These are phyloP conservation scores for Parazoanthus atlanticus DNA, from an alignment of 92 coral and sea anemone species.

Conservation along the genomic window DNA sequence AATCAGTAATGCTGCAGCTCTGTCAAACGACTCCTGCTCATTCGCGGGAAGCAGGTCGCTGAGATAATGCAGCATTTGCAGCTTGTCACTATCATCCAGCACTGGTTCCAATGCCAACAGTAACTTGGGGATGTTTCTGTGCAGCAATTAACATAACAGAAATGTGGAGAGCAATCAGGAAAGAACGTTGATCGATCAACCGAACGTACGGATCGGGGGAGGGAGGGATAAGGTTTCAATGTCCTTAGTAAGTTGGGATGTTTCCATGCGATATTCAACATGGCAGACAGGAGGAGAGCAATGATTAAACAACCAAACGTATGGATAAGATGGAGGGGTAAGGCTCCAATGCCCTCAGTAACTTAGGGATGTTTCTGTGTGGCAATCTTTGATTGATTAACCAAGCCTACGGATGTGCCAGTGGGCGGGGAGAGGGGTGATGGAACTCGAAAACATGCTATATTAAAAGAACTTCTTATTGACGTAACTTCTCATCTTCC, in stretches of 20 bases:
- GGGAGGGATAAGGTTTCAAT: constrained; percentile 57
- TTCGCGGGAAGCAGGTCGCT: constrained; percentile 87
- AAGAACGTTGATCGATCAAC: too few relatives aligned
- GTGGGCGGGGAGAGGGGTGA: too few relatives aligned
- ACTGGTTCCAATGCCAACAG: constrained; percentile 89
- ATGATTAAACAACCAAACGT: too few relatives aligned
- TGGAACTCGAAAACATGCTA: too few relatives aligned
- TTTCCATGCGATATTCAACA: constrained; percentile 50
- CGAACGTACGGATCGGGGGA: too few relatives aligned
- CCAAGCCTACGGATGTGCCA: too few relatives aligned
- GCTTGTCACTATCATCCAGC: constrained; percentile 87
- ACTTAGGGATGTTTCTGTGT: constrained; percentile 72
- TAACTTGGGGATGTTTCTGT: constrained; percentile 77
- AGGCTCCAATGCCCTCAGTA: constrained; percentile 79
- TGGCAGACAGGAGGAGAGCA: neutral
- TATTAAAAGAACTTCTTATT: too few relatives aligned
- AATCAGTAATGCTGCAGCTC: constrained; percentile 87
- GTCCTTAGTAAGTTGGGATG: constrained; percentile 68
- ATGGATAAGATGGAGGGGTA: too few relatives aligned
- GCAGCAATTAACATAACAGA: neutral
- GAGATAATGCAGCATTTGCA: constrained; percentile 87
- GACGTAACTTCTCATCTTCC: too few relatives aligned
- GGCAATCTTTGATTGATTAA: neutral
- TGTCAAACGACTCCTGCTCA: constrained; percentile 90
- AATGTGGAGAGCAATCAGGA: neutral